Conservation (phyloP, 2,113 vertebrate species). For the Triplophysa rosa region DNA sequence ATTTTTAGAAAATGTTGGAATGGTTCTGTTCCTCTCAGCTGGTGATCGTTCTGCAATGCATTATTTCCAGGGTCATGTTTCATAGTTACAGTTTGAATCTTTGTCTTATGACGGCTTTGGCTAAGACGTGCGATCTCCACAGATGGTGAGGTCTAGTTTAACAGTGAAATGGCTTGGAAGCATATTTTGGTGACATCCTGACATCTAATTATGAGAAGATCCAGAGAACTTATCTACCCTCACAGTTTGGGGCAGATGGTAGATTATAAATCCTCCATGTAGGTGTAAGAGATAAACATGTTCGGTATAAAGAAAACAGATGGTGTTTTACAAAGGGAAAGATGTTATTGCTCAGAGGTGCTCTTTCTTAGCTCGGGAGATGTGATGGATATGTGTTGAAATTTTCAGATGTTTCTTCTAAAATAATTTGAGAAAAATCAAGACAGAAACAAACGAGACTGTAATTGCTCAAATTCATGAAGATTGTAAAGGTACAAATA, state of each 20-base stretch:
- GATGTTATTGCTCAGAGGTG: too few relatives aligned
- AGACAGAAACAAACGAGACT: too few relatives aligned
- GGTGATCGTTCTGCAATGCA: neutral
- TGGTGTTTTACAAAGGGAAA: conserved; percentile 9
- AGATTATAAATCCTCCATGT: neutral
- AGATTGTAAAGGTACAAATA: too few relatives aligned
- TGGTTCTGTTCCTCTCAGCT: neutral
- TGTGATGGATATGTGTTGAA: too few relatives aligned
- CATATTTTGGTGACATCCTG: conserved; percentile 18
- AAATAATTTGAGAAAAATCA: too few relatives aligned
- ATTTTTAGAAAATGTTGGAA: neutral
- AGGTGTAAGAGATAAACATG: conserved; percentile 14
- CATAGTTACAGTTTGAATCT: neutral
- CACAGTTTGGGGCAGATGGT: conserved; percentile 16
- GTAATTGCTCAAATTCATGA: too few relatives aligned
- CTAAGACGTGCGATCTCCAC: neutral
- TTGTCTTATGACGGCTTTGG: neutral
- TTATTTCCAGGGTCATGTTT: neutral
- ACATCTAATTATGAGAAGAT: conserved; percentile 23
- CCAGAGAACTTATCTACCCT: conserved; percentile 6
- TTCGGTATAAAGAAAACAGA: neutral
- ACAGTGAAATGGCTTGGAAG: conserved; percentile 5
- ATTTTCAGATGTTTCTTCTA: too few relatives aligned
- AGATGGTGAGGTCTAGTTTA: conserved; percentile 1
- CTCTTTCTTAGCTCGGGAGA: too few relatives aligned